Evolutionary conservation across 2,797 vertebrate genomes (phyloP), one percentile per base, ranked within the genome.

Genomic region (Leptatherina wallacei): DNA sequence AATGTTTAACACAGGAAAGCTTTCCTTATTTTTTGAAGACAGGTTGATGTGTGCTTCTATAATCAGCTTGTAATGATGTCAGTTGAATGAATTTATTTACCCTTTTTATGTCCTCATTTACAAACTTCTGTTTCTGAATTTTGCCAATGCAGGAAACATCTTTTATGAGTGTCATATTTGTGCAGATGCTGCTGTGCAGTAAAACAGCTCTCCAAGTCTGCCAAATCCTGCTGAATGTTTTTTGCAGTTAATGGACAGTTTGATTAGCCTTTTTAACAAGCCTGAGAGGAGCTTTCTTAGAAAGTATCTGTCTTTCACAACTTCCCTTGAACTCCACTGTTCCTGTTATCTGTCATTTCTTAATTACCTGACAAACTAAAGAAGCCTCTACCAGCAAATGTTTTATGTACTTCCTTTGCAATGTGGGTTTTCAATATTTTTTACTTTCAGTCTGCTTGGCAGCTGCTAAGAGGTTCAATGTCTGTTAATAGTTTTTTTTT

Each of bases 161-260:
- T 29, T 40, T 16, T 20, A 49, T n/a, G 9, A 51, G 29, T 10
- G 24, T 51, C 44, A 16, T 64, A 51, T 64, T 51, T 35, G 61
- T 51, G 30, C 61, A 51, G 61, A 44, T 64, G 44, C 44, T 30
- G 30, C 61, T 51, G 12, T 30, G 12, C 60, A 62, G 16, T 61
- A 20, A 44, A 47, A 61, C 16, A 20, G 60, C 22, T 2, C 4
- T 63, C 42, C 42, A n/a, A 49, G 54, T 56, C 54, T 64, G 44
- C 61, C 61, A 51, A 51, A 56, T 56, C 54, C 16, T 56, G 14
- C 54, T 56, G 14, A 56, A 35, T 20, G 44, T 49, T 49, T 61
- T 64, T 49, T 22, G 6, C 20, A 35, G 29, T 64, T 51, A 51
- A 64, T 16, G 54, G 54, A 16, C 16, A 29, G 27, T 56, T 30